These are phyloP conservation scores for Apamea epomidion DNA, from an alignment of 2,888 invertebrate genomes.

Conservation along the genomic window DNA sequence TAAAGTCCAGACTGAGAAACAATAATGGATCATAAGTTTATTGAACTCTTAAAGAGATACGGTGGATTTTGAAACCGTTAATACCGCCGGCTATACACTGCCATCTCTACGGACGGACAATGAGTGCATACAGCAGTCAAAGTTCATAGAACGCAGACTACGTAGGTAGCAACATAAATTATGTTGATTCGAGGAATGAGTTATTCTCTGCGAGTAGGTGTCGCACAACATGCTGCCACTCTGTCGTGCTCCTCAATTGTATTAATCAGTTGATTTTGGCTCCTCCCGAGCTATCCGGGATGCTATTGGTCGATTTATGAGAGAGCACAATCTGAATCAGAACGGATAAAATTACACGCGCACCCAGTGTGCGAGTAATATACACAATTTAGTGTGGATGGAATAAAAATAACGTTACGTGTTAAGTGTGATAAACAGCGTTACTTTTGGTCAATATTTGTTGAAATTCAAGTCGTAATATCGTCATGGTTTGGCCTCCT, in stretches of 20 bases:
- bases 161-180: conserved; percentile 50
- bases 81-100: neutral
- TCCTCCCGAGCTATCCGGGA: conserved; percentile 37
- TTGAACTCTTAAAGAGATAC: conserved; percentile 38
- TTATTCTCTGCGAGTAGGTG: conserved; percentile 55
- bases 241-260: conserved; percentile 53
- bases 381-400: conserved; percentile 44
- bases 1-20: conserved; percentile 26
- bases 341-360: conserved; percentile 56
- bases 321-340: conserved; percentile 58
- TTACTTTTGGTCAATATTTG: conserved; percentile 3
- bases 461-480: neutral
- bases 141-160: conserved; percentile 51
- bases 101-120: conserved; percentile 18
- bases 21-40: conserved; percentile 19
- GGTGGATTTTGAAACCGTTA: conserved; percentile 20
- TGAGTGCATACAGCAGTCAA: conserved; percentile 34
- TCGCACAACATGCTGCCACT: conserved; percentile 38
- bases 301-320: conserved; percentile 54
- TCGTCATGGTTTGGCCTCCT: neutral
- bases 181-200: conserved; percentile 43
- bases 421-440: conserved; percentile 21
- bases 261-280: conserved; percentile 49
- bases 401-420: conserved; percentile 27
- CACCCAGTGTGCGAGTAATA: conserved; percentile 39